Base-by-base conservation (phyloP, 2,888 invertebrate species). In the Pachycephus smyrnensis region DNA sequence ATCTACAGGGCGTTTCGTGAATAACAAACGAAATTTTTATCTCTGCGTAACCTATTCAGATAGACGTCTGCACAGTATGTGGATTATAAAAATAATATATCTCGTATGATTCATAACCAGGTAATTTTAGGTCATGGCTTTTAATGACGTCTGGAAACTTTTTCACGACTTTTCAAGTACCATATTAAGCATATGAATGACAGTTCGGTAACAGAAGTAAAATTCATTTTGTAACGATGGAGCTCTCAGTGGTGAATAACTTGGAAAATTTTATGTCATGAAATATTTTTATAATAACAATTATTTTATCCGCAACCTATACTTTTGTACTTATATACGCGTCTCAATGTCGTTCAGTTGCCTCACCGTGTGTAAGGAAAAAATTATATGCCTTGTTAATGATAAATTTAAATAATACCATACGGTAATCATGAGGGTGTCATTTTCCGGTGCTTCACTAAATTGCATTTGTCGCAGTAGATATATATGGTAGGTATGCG, bases 371-470 rank as follows among this genome's bases (percentile, higher is more conserved):
- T 55, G 6, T 23, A 23, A 15, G 55, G 15, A 55, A 37, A 55
- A 55, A 55, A 55, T 55, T 2, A 23, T 55, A 55, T 55, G 55
- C 55, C 55, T 55, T 23, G 55, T 55, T 55, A 55, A 55, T 55
- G 55, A 23, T 55, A 55, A 55, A 55, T 55, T 55, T 55, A 55
- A 55, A 55, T 55, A 55, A 55, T 23, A 55, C 40, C 23, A 6
- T 23, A 55, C 55, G 55, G 55, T 23, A 55, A 55, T 55, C 9
- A 23, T 23, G 23, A 23, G 79, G 76, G 81, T 84, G 83, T 83
- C 82, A 86, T 87, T 87, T 87, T 86, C 84, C 83, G 84, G 85
- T 86, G 81, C 83, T 87, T 87, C 81, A 82, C 79, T 78, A 85
- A 86, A 87, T 87, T 84, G 84, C 82, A 86, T 87, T 87, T 85